Evolutionary conservation across 2,797 vertebrate species (phyloP).

Genomic region (Pangasius krempfi): DNA sequence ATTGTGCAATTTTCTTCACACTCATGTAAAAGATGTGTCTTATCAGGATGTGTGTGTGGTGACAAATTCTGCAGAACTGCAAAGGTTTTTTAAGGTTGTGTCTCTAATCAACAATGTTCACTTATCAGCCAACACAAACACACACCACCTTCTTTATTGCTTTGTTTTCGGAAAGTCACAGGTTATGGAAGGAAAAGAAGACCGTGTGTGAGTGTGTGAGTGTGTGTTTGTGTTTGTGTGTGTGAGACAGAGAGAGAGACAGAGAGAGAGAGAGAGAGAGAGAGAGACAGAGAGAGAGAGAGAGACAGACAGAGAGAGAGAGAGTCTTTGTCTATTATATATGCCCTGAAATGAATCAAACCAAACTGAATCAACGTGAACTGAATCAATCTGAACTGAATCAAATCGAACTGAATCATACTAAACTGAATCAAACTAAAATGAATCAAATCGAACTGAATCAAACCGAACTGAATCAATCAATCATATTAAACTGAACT

Average conservation of each 20-base stretch:
- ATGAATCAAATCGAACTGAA: too few relatives aligned
- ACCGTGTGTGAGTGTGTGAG: neutral
- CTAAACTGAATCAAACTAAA: too few relatives aligned
- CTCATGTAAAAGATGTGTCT: neutral
- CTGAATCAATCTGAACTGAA: neutral
- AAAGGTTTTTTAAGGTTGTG: neutral
- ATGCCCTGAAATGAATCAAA: neutral
- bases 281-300: neutral
- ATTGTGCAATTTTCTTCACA: neutral
- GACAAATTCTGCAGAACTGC: neutral
- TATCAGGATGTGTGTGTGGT: neutral
- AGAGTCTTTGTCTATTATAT: neutral
- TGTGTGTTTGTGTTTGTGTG: neutral
- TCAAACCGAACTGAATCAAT: neutral
- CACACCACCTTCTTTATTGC: conserved; percentile 1
- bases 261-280: neutral
- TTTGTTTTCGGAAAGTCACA: conserved; percentile 13
- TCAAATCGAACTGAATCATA: too few relatives aligned
- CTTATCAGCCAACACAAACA: conserved; percentile 30
- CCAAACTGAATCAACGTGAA: neutral
- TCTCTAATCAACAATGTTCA: conserved; percentile 10
- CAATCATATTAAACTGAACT: neutral
- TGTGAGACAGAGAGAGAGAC: neutral
- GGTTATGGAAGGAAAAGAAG: neutral
- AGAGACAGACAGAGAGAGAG: neutral